These are phyloP conservation scores for Melipona beecheii DNA, from an alignment of 2,888 invertebrate genomes.

Conservation along the genomic window DNA sequence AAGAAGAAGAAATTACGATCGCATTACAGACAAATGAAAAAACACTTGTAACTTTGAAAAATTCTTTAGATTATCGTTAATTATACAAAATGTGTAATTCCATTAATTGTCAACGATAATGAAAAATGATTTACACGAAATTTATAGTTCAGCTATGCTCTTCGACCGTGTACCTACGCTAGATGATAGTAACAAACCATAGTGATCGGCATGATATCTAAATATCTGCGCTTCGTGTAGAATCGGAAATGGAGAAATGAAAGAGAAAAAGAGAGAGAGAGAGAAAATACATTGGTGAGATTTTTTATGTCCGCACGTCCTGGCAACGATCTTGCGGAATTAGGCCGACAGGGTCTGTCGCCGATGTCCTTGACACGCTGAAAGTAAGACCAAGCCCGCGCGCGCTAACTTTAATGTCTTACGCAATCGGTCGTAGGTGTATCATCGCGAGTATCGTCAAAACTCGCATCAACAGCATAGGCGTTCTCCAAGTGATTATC, in stretches of 20 bases:
- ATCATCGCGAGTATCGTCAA: slow-evolving; percentile 47
- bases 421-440: slow-evolving; percentile 73
- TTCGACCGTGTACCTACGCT: not conserved
- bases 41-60: too few species aligned
- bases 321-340: slow-evolving; percentile 52
- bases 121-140: too few species aligned
- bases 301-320: slow-evolving; percentile 39
- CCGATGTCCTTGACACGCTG: slow-evolving; percentile 80
- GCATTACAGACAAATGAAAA: too few species aligned
- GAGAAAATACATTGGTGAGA: slow-evolving; percentile 21
- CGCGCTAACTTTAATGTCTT: slow-evolving; percentile 71
- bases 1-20: too few species aligned
- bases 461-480: slow-evolving; percentile 40
- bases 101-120: too few species aligned
- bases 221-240: not conserved
- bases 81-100: too few species aligned
- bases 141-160: too few species aligned
- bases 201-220: not conserved
- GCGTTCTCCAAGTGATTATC: not conserved
- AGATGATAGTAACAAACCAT: not conserved
- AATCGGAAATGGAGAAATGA: not conserved
- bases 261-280: not conserved
- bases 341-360: slow-evolving; percentile 75
- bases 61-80: too few species aligned
- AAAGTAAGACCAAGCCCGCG: slow-evolving; percentile 76